Percentiles rank a stretch among this genome's conserved stretches.
phyloP scores from a whole-genome alignment of 2,797 vertebrate genomes.

The Coregonus ussuriensis region DNA sequence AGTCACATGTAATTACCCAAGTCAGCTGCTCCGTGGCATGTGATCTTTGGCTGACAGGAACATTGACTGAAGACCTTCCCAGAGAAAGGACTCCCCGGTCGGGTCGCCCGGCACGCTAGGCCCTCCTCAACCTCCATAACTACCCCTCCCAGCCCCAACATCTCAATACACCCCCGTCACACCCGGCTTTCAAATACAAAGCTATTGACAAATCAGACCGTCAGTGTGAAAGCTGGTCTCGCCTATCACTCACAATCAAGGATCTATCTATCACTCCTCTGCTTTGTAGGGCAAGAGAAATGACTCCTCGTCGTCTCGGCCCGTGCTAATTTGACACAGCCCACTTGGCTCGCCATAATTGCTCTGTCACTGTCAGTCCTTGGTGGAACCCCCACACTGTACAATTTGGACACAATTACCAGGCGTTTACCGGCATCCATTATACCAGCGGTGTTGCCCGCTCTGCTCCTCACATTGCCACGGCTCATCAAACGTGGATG shows the following conservation, averaged over 20 bases:
- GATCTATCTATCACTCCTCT: conserved; percentile 88
- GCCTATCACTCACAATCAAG: conserved; percentile 97
- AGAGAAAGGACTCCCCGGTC: conserved; percentile 79
- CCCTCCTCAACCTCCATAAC: not conserved
- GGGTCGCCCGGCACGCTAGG: conserved; percentile 80
- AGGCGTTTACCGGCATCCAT: conserved; percentile 94
- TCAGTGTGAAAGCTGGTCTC: conserved; percentile 83
- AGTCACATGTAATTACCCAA: conserved; percentile 99
- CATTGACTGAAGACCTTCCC: conserved; percentile 99
- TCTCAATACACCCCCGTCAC: conserved; percentile 87
- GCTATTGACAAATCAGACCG: conserved; percentile 92
- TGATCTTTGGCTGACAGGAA: conserved; percentile 91
- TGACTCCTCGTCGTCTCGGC: conserved; percentile 84
- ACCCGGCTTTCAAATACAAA: conserved; percentile 80
- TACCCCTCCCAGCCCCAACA: conserved; percentile 58
- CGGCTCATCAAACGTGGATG: conserved; percentile 99
- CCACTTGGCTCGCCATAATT: conserved; percentile 99
- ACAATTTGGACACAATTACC: conserved; percentile 99
- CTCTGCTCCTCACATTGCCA: conserved; percentile 83
- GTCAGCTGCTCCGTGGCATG: conserved; percentile 85
- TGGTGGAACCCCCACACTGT: conserved; percentile 68
- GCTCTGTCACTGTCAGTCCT: conserved; percentile 99
- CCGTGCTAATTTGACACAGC: conserved; percentile 99
- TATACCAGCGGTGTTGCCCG: conserved; percentile 86
- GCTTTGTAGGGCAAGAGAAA: conserved; percentile 91